phyloP scores from a whole-genome alignment of 2,797 vertebrate genomes.

The Hydrolagus colliei region DNA sequence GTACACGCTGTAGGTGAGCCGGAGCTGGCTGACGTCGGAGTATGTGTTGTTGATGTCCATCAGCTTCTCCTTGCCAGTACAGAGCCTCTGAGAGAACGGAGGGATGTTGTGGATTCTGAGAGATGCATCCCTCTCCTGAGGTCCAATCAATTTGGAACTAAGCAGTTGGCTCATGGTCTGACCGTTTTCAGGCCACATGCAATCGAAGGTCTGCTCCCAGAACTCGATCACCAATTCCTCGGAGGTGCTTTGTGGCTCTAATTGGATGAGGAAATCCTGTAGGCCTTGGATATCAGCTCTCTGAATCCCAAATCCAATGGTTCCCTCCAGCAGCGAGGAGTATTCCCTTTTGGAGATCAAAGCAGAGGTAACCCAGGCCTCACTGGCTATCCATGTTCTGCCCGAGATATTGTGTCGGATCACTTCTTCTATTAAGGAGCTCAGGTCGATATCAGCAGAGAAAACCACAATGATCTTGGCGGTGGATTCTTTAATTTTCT shows the following conservation, averaged over 20 bases:
- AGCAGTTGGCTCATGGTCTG: neutral
- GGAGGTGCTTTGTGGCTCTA: constrained; percentile 57
- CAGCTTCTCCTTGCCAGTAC: constrained; percentile 60
- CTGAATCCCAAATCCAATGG: constrained; percentile 67
- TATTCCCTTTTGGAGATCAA: constrained; percentile 62
- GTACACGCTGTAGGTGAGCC: constrained; percentile 75
- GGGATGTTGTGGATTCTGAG: constrained; percentile 31
- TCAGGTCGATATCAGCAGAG: constrained; percentile 75
- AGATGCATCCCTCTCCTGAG: constrained; percentile 38
- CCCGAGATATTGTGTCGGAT: constrained; percentile 63
- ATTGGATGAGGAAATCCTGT: constrained; percentile 52
- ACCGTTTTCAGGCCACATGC: constrained; percentile 52
- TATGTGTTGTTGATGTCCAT: constrained; percentile 63
- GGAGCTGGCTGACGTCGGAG: constrained; percentile 68
- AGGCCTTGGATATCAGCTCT: constrained; percentile 63
- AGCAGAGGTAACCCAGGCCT: constrained; percentile 74
- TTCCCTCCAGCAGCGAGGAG: constrained; percentile 62
- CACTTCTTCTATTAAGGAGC: constrained; percentile 61
- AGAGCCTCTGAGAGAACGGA: constrained; percentile 50
- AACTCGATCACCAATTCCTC: constrained; percentile 68
- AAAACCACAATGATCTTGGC: constrained; percentile 75
- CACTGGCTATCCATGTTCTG: constrained; percentile 74
- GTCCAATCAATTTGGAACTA: neutral
- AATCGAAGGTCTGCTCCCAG: constrained; percentile 75
- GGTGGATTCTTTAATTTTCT: constrained; percentile 53